Percentiles rank a stretch among this genome's conserved stretches.
These are phyloP conservation scores for Tetragonula clypearis DNA, from an alignment of 1,140 invertebrate genomes.

Conservation along the genomic window DNA sequence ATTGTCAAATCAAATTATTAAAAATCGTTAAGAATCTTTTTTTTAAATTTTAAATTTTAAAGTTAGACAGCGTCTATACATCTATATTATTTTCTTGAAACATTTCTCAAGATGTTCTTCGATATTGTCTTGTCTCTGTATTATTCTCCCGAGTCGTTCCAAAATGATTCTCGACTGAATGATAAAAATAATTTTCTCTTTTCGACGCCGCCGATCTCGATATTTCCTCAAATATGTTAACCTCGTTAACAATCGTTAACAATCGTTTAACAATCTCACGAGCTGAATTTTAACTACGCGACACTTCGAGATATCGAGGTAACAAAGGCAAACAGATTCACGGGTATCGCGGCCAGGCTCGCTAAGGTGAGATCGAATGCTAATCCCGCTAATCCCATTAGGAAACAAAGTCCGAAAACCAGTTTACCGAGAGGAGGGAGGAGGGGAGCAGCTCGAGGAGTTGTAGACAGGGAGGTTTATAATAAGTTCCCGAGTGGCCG, in stretches of 20 bases:
- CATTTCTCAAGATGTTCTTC: too few relatives aligned
- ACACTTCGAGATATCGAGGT: slow-evolving; percentile 37
- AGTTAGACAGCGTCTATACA: too few relatives aligned
- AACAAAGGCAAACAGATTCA: slow-evolving; percentile 46
- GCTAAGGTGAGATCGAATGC: slow-evolving; percentile 57
- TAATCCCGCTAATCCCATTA: slow-evolving; percentile 72
- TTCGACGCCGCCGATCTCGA: neutral
- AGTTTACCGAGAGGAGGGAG: slow-evolving; percentile 60
- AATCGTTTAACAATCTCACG: accelerated
- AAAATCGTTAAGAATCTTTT: too few relatives aligned
- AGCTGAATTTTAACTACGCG: neutral
- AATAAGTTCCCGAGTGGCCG: slow-evolving; percentile 5
- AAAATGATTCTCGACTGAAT: too few relatives aligned
- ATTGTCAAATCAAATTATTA: too few relatives aligned
- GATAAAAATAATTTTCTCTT: too few relatives aligned
- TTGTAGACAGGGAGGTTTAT: slow-evolving; percentile 52
- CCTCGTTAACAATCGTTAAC: too few relatives aligned
- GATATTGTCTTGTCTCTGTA: too few relatives aligned
- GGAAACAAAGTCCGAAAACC: slow-evolving; percentile 66
- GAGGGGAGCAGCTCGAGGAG: slow-evolving; percentile 51
- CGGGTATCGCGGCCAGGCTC: slow-evolving; percentile 9
- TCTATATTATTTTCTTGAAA: too few relatives aligned
- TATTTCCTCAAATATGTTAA: neutral
- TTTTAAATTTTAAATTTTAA: too few relatives aligned
- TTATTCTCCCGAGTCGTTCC: too few relatives aligned